Evolutionary conservation across 2,797 vertebrate genomes (phyloP).

Genomic region (Sphaeramia orbicularis): DNA sequence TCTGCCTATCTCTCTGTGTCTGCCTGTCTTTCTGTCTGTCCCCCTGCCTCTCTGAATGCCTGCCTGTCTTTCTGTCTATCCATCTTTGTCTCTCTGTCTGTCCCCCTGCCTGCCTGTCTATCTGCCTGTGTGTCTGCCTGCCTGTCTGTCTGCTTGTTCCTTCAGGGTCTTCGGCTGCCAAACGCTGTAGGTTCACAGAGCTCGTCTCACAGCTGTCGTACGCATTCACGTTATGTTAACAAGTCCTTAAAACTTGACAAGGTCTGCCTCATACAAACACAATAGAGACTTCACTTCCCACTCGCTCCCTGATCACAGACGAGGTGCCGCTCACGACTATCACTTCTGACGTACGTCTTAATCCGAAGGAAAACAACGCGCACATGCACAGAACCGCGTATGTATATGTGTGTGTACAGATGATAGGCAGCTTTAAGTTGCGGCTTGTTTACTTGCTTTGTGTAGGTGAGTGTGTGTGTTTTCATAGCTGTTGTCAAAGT

Average conservation of each 20-base stretch:
- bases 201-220: constrained; percentile 4
- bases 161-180: neutral
- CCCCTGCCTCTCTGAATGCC: no score
- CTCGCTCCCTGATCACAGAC: constrained; percentile 13
- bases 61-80: no score
- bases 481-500: constrained; percentile 35
- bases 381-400: neutral
- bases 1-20: no score
- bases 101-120: neutral
- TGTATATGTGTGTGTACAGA: neutral
- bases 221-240: constrained; percentile 5
- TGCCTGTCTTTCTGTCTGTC: no score
- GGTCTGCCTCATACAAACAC: constrained; percentile 30
- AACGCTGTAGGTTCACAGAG: neutral
- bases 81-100: neutral
- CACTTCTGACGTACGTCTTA: constrained; percentile 13
- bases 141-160: neutral
- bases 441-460: constrained; percentile 2
- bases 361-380: constrained; percentile 6
- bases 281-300: neutral
- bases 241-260: constrained; percentile 26
- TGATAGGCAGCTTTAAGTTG: constrained; percentile 2
- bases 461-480: neutral
- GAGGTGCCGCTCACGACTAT: constrained; percentile 18
- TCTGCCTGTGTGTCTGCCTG: neutral